phyloP scores from a whole-genome alignment of 1,140 invertebrate species.

The Drosophila kurseongensis region DNA sequence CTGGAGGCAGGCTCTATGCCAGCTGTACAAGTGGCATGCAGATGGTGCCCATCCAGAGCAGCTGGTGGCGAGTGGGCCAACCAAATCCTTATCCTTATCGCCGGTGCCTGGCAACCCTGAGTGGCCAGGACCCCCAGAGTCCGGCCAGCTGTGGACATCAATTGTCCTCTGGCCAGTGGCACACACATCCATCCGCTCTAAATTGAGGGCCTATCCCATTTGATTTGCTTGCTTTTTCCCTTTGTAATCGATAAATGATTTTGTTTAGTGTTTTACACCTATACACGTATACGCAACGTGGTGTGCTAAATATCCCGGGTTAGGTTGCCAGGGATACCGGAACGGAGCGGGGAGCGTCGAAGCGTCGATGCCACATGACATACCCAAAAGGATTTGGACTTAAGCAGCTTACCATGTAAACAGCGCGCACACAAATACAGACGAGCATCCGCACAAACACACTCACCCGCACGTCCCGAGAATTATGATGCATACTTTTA shows the following conservation, averaged over 20 bases:
- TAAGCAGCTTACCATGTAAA: slow-evolving; percentile 78
- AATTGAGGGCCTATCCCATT: slow-evolving; percentile 48
- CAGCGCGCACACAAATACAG: slow-evolving; percentile 46
- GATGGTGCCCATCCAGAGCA: not conserved
- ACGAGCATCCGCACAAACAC: slow-evolving; percentile 8
- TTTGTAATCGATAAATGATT: slow-evolving; percentile 79
- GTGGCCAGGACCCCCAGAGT: slow-evolving; percentile 2
- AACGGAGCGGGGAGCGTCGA: slow-evolving; percentile 1
- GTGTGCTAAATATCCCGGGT: slow-evolving; percentile 68
- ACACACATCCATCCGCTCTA: slow-evolving; percentile 6
- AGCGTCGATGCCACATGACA: slow-evolving; percentile 69
- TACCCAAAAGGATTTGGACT: slow-evolving; percentile 78
- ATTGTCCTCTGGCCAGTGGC: slow-evolving; percentile 26
- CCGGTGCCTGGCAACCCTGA: slow-evolving; percentile 24
- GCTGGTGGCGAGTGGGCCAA: not conserved
- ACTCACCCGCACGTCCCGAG: slow-evolving; percentile 6
- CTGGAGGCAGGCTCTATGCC: too few relatives aligned
- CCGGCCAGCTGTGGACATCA: slow-evolving; percentile 24
- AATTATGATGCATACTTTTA: slow-evolving; percentile 74
- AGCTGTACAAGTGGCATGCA: not conserved
- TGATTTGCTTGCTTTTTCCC: slow-evolving; percentile 44
- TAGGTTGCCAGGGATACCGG: slow-evolving; percentile 59
- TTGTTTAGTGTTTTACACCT: slow-evolving; percentile 65
- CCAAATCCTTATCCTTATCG: slow-evolving; percentile 9
- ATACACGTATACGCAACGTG: slow-evolving; percentile 9